Evolutionary conservation across 2,797 vertebrate genomes (phyloP).

Genomic region (Meda fulgida): DNA sequence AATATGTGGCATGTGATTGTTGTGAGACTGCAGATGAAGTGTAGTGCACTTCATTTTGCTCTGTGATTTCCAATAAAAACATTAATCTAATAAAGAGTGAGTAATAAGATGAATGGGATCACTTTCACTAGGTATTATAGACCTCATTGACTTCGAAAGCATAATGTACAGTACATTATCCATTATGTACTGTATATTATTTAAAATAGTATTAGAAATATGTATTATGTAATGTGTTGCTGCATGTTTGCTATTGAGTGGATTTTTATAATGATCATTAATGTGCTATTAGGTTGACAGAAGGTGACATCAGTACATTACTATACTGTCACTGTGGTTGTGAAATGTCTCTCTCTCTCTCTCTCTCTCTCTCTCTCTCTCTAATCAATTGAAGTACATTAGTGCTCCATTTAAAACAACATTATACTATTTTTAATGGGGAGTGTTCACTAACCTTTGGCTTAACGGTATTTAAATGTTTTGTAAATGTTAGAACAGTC

Average conservation of each 20-base stretch:
- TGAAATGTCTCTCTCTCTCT: constrained; percentile 38
- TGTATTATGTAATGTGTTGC: too few relatives aligned
- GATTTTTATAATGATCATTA: not conserved
- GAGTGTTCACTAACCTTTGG: not conserved
- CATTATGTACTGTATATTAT: not conserved
- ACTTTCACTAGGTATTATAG: not conserved
- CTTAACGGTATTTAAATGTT: not conserved
- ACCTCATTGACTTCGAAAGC: not conserved
- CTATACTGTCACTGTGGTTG: not conserved
- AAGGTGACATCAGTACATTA: not conserved
- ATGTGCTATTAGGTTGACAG: not conserved
- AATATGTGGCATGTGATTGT: not conserved
- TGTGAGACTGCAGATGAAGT: not conserved
- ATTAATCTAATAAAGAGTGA: constrained; percentile 1
- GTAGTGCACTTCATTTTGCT: not conserved
- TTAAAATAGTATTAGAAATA: too few relatives aligned
- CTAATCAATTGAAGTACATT: not conserved
- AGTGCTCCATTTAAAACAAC: not conserved
- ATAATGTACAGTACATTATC: too few relatives aligned
- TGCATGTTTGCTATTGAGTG: not conserved
- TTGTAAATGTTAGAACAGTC: not conserved
- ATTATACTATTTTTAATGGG: not conserved
- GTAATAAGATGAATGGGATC: not conserved
- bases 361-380: constrained; percentile 32
- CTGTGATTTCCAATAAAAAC: not conserved